A percentile compares a stretch with the other conserved stretches of the same genome.
phyloP scores from a whole-genome alignment of 2,888 invertebrate species.

The Ethmia dodecea region DNA sequence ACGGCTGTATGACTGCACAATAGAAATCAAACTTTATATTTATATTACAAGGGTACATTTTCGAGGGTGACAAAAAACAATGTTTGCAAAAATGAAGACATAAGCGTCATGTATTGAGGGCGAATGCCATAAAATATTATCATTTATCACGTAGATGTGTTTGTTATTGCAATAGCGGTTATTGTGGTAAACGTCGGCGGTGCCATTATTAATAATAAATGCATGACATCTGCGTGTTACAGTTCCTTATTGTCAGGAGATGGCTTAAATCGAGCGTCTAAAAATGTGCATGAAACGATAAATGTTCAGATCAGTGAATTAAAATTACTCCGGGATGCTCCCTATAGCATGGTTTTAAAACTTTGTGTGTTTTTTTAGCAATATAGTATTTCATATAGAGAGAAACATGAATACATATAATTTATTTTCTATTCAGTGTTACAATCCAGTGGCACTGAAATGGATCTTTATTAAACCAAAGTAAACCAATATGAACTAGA shows the following conservation, averaged over 20 bases:
- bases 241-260: constrained; percentile 42
- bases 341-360: no score
- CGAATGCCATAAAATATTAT: constrained; percentile 68
- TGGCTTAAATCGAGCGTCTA: constrained; percentile 32
- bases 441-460: no score
- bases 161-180: constrained; percentile 65
- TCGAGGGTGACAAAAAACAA: constrained; percentile 18
- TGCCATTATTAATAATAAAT: constrained; percentile 67
- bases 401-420: no score
- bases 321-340: no score
- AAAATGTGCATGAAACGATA: constrained; percentile 37
- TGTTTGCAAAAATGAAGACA: constrained; percentile 60
- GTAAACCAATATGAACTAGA: no score
- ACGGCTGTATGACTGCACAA: constrained; percentile 24
- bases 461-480: no score
- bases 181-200: constrained; percentile 71
- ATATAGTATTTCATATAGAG: no score
- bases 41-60: constrained; percentile 14
- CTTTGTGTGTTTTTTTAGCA: no score
- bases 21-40: constrained; percentile 19
- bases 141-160: constrained; percentile 71
- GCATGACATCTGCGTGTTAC: constrained; percentile 60
- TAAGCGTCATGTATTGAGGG: constrained; percentile 61
- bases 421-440: no score
- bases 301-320: no score